Percentiles rank a stretch among this genome's conserved stretches.
Conservation (phyloP, 2,888 invertebrate species). For the Sinotaia quadrata region DNA sequence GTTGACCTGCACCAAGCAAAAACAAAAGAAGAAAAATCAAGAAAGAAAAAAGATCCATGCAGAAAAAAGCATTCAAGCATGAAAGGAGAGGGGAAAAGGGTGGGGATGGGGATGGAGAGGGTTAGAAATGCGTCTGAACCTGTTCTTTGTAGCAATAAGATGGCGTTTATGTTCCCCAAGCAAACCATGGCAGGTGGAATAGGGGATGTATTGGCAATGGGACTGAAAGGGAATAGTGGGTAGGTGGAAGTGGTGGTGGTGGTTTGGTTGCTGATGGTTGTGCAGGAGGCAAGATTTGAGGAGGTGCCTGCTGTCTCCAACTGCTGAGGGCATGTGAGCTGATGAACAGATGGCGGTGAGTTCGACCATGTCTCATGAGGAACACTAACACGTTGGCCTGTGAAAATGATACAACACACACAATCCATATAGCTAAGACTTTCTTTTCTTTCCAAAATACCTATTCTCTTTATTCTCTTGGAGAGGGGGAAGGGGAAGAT, state of each 20-base stretch:
- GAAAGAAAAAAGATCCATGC: too few species aligned
- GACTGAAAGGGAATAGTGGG: constrained; percentile 3
- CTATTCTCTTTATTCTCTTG: too few species aligned
- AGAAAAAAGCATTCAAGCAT: background rate
- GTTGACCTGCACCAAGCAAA: too few species aligned
- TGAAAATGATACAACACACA: constrained; percentile 12
- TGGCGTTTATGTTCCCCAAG: constrained; percentile 7
- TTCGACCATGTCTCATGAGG: background rate
- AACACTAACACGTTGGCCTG: constrained; percentile 17
- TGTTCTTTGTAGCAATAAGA: constrained; percentile 19
- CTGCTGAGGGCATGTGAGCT: background rate
- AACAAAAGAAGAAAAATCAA: too few species aligned
- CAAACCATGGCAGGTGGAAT: background rate
- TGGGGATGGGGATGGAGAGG: constrained; percentile 17
- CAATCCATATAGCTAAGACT: background rate
- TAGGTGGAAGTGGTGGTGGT: constrained; percentile 12
- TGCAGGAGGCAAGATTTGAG: constrained; percentile 37
- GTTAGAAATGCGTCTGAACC: constrained; percentile 14
- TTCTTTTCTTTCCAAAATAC: background rate
- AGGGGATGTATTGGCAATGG: background rate
- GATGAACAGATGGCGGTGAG: background rate
- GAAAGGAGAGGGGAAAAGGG: constrained; percentile 10
- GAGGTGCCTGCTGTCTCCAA: background rate
- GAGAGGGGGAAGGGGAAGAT: too few species aligned
- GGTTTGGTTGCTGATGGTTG: constrained; percentile 23